Evolutionary conservation across 2,888 invertebrate genomes (phyloP).

Genomic region (Erebia ligea): DNA sequence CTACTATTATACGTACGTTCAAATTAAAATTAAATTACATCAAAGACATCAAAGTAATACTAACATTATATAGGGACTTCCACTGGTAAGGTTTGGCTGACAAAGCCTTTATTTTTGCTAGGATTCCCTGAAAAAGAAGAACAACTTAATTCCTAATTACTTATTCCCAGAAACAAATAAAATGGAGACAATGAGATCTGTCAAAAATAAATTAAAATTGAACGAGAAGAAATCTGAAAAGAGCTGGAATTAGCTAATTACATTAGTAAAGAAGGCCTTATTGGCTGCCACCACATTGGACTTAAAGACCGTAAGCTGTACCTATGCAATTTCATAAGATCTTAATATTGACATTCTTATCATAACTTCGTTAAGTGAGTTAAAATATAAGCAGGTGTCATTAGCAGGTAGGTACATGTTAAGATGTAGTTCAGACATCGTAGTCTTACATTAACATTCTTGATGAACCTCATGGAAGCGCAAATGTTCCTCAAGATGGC

Average conservation of each 20-base stretch:
- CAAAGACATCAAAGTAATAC: slow-evolving; percentile 41
- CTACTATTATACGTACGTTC: too few species aligned
- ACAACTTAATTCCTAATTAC: background rate
- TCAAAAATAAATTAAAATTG: too few species aligned
- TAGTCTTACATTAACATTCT: slow-evolving; percentile 83
- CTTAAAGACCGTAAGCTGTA: too few species aligned
- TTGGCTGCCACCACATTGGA: too few species aligned
- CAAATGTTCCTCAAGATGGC: slow-evolving; percentile 85
- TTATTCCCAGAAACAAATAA: too few species aligned
- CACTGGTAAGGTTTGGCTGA: slow-evolving; percentile 86
- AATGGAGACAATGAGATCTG: too few species aligned
- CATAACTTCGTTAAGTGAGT: background rate
- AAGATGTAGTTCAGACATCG: background rate
- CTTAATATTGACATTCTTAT: too few species aligned
- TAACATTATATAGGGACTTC: slow-evolving; percentile 88
- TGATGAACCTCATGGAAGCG: slow-evolving; percentile 84
- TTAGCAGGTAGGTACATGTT: background rate
- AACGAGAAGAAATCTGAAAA: too few species aligned
- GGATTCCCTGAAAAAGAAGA: slow-evolving; percentile 75
- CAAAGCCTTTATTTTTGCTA: slow-evolving; percentile 85
- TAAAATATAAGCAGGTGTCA: background rate
- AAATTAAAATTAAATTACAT: background rate
- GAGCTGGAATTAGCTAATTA: too few species aligned
- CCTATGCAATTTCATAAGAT: too few species aligned
- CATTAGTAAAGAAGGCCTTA: too few species aligned